Evolutionary conservation across 2,888 invertebrate genomes (phyloP), one percentile per base, ranked within the genome.

Genomic region (Heteromurus nitidus): DNA sequence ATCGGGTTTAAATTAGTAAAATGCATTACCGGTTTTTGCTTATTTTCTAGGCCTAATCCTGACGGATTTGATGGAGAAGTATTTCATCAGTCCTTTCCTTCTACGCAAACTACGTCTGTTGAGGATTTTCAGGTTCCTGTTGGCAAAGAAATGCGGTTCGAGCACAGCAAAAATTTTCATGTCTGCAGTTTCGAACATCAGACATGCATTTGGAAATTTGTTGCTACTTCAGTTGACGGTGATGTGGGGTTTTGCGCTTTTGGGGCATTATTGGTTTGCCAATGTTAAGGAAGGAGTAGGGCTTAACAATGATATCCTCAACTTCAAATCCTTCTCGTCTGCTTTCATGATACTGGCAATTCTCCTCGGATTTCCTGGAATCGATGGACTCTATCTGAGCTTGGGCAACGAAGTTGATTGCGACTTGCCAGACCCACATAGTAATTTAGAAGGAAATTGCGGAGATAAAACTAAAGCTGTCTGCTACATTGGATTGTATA

Each of bases 121-220:
- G n/a, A 30, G 80, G 13, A 74, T 75, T 7, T 75, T 82, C 62
- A 79, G 80, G 3, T 70, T 79, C 30, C 55, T 79, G 24, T 55
- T 79, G 64, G 70, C 62, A 0, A 65, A 70, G 22, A 62, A 62
- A 26, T 79, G 70, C 26, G 79, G 79, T 24, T 65, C 44, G 0
- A 3, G 24, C 16, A 44, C 79, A 11, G 50, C 42, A 42, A 79
- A 70, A 24, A 47, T 75, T 18, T 60, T 82, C 7, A 26, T 69
- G 7, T 76, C 74, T 2, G 55, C 82, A 16, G 36, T 80, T 24
- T 18, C 3, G 28, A 75, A 75, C 50, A 60, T 75, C 47, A 47
- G 70, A 42, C 44, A 50, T 47, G 82, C 70, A 18, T 53, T 80
- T 16, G 16, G 30, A 20, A 82, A 82, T 24, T 64, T 82, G 16